Base-by-base conservation (phyloP, 2,888 invertebrate genomes). In the Pristionchus fissidentatus region DNA sequence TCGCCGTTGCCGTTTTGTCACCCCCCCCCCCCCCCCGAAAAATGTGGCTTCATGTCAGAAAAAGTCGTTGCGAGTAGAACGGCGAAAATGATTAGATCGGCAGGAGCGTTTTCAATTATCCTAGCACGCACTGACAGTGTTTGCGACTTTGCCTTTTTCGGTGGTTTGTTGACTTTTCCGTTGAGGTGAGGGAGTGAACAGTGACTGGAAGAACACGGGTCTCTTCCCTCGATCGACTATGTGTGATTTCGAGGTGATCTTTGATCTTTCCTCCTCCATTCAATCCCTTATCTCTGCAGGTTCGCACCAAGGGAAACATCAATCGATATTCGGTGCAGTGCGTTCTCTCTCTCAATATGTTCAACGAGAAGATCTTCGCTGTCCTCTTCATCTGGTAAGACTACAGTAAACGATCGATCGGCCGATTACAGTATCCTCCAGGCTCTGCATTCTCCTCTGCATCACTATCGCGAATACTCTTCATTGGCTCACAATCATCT, bases 311-410 rank as follows among this genome's bases (percentile, higher is more conserved):
- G 43, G 83, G 89, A 55, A 87, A 86, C 80, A 88, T 83, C 83
- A 52, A 62, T n/a, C 70, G 75, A 29, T 83, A 73, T 43, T 75
- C 73, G 4, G 70, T 83, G 22, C 83, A 83, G 22, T 73, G 81
- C 66, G 91, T 91, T n/a, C 86, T 91, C 49, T 86, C 89, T 3
- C 85, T 91, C 85, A 91, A 91, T 80, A 90, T 91, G 90, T 88
- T 91, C 84, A 91, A 91, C 84, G 91, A 91, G 85, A 91, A 92
- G 85, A 87, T 89, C 46, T 89, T 88, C 83, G 82, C 88, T 1
- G 85, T 87, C 8, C 86, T 89, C 29, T 89, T 88, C 85, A 87
- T 88, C 78, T 89, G 87, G 87, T 84, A 86, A 38, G 60, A 88
- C 15, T 62, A 62, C 7, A 10, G 32, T 35, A 62, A 55, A 22